Evolutionary conservation across 1,140 invertebrate species (phyloP).

Genomic region (Lordiphosa clarofinis): DNA sequence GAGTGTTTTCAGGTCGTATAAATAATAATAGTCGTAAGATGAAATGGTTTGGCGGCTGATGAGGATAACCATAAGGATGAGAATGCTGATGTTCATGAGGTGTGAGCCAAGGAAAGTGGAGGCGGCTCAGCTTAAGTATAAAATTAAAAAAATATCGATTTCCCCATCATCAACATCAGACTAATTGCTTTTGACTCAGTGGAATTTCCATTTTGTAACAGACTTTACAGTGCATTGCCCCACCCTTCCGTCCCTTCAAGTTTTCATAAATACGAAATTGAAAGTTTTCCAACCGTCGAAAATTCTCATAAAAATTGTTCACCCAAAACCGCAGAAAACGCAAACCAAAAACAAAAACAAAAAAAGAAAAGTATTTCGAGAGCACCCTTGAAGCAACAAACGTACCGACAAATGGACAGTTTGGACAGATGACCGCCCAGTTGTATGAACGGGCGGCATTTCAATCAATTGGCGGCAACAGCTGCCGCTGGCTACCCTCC

Average conservation of each 20-base stretch:
- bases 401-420: conserved; percentile 20
- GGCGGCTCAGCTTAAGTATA: no score
- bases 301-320: conserved; percentile 74
- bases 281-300: conserved; percentile 69
- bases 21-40: conserved; percentile 32
- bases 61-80: no score
- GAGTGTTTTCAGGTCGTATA: conserved; percentile 24
- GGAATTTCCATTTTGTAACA: conserved; percentile 72
- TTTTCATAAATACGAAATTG: conserved; percentile 71
- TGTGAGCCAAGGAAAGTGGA: no score
- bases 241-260: neutral
- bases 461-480: conserved; percentile 62
- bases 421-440: conserved; percentile 34
- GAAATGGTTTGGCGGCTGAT: conserved; percentile 6
- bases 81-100: no score
- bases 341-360: conserved; percentile 13
- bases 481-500: conserved; percentile 47
- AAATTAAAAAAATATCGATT: no score
- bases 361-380: conserved; percentile 44
- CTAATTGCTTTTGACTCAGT: conserved; percentile 63
- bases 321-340: conserved; percentile 53
- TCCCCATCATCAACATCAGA: conserved; percentile 22
- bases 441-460: conserved; percentile 56
- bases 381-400: conserved; percentile 64
- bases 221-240: conserved; percentile 14